Evolutionary conservation across 1,140 invertebrate genomes (phyloP).

Genomic region (Campoletis sonorensis): DNA sequence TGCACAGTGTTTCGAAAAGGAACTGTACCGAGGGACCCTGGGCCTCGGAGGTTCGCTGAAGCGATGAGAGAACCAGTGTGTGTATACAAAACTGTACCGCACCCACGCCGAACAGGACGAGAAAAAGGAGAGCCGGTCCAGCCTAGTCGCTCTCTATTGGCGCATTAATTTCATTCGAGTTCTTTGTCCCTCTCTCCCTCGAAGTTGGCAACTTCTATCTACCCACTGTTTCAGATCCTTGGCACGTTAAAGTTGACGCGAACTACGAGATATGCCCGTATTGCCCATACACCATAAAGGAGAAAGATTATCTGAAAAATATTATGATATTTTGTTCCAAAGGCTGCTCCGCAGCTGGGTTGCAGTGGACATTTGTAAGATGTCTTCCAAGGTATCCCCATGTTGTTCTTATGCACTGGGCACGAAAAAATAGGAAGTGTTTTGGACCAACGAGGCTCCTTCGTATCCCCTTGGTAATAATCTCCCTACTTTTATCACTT

Average conservation of each 20-base stretch:
- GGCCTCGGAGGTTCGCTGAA: not conserved
- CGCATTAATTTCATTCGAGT: slow-evolving; percentile 13
- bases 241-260: not conserved
- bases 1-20: not conserved
- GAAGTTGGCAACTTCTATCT: not conserved
- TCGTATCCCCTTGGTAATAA: not conserved
- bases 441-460: not conserved
- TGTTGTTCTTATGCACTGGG: not conserved
- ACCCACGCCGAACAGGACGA: slow-evolving; percentile 41
- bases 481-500: slow-evolving; percentile 27
- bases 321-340: not conserved
- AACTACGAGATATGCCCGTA: not conserved
- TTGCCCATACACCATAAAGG: too few species aligned
- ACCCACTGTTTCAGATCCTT: not conserved
- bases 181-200: slow-evolving; percentile 10
- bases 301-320: not conserved
- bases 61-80: slow-evolving; percentile 11
- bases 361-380: not conserved
- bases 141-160: slow-evolving; percentile 18
- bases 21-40: slow-evolving; percentile 32
- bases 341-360: not conserved
- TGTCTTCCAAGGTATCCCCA: not conserved
- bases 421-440: not conserved
- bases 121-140: slow-evolving; percentile 16
- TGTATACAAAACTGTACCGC: slow-evolving; percentile 32